Conservation (phyloP, 2,888 invertebrate genomes). For the Pristionchus arcanus region DNA sequence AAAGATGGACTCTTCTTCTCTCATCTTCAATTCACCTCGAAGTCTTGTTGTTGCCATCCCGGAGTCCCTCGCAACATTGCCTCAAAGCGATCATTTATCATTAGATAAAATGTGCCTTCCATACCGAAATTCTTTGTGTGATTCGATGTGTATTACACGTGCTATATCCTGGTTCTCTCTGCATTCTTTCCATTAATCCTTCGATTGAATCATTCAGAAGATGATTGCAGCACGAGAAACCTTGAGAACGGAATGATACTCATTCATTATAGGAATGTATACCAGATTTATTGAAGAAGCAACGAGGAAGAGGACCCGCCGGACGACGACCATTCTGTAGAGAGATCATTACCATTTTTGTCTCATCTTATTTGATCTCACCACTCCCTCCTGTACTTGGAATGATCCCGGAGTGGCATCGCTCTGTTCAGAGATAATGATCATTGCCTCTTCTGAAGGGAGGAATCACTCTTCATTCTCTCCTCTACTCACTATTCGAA, state of each 20-base stretch:
- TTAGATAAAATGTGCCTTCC: neutral
- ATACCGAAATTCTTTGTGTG: neutral
- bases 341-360: neutral
- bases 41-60: conserved; percentile 46
- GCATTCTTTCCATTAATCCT: conserved; percentile 9
- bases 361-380: neutral
- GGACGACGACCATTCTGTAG: conserved; percentile 42
- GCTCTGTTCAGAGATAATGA: conserved; percentile 24
- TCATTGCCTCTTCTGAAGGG: conserved; percentile 43
- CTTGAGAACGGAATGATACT: neutral
- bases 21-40: neutral
- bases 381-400: conserved; percentile 51
- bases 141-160: conserved; percentile 37
- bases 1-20: too few relatives aligned
- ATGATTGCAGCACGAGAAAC: conserved; percentile 54
- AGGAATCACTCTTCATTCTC: neutral
- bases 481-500: neutral
- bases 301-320: conserved; percentile 43
- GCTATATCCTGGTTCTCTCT: neutral
- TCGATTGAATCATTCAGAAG: conserved; percentile 30
- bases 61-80: neutral
- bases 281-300: conserved; percentile 54
- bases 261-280: neutral
- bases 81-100: neutral
- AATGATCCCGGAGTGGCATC: conserved; percentile 5